Percentiles rank a stretch among this genome's conserved stretches.
Conservation (phyloP, 2,113 vertebrate species). For the Dicentrarchus labrax region DNA sequence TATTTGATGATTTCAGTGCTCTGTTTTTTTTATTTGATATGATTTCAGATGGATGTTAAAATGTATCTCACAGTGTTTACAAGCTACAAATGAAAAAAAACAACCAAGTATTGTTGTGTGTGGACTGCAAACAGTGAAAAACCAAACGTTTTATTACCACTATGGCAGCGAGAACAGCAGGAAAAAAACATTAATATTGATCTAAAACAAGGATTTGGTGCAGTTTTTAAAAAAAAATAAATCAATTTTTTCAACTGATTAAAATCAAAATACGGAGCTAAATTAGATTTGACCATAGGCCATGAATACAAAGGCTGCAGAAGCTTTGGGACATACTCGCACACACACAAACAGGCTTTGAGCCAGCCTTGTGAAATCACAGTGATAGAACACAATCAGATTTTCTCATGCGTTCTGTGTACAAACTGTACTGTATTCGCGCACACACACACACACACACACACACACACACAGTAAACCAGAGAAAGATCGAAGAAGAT, state of each 20-base stretch:
- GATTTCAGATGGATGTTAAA: not conserved
- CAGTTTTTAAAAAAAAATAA: constrained; percentile 12
- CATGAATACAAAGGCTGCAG: constrained; percentile 25
- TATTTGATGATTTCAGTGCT: not conserved
- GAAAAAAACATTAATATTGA: constrained; percentile 50
- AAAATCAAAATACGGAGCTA: constrained; percentile 46
- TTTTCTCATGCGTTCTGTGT: constrained; percentile 19
- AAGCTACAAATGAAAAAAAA: not conserved
- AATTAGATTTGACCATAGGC: constrained; percentile 48
- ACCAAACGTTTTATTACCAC: constrained; percentile 32
- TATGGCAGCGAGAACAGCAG: not conserved
- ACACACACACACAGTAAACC: not conserved
- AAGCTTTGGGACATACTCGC: constrained; percentile 12
- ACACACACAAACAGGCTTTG: not conserved
- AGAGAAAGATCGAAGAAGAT: constrained; percentile 39
- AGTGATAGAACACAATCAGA: constrained; percentile 38
- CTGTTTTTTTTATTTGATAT: not conserved
- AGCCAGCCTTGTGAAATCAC: constrained; percentile 42
- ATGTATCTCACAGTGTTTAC: constrained; percentile 4
- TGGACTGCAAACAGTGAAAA: constrained; percentile 15
- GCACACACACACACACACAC: not conserved
- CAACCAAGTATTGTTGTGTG: not conserved
- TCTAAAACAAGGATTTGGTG: constrained; percentile 13
- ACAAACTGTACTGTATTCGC: not conserved
- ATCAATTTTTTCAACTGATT: constrained; percentile 35